Percentiles rank a stretch among this genome's conserved stretches.
These are phyloP conservation scores for Mellivora capensis DNA, from an alignment of 2,113 vertebrate species.

Conservation along the genomic window DNA sequence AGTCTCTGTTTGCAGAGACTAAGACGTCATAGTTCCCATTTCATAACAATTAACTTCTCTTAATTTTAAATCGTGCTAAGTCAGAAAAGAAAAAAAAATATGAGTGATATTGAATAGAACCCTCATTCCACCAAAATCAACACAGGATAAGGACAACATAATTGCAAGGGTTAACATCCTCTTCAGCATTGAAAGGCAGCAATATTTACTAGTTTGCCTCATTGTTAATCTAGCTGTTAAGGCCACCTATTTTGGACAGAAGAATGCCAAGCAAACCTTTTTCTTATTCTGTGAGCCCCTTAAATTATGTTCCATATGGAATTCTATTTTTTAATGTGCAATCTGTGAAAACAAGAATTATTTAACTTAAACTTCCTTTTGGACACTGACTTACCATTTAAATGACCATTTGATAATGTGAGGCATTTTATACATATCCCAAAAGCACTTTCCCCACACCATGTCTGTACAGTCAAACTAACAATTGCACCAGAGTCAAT, in stretches of 20 bases:
- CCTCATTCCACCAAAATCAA: neutral
- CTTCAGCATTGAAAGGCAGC: neutral
- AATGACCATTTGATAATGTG: neutral
- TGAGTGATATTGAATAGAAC: neutral
- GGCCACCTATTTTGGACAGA: neutral
- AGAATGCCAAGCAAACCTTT: neutral
- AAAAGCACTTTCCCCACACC: neutral
- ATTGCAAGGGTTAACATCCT: neutral
- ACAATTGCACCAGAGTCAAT: neutral
- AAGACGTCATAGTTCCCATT: neutral
- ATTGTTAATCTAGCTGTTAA: neutral
- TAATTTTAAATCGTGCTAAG: neutral
- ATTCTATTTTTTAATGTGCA: neutral
- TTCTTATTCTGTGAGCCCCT: neutral
- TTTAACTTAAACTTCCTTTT: constrained; percentile 4
- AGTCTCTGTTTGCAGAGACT: neutral
- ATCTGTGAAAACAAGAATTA: neutral
- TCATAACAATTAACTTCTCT: neutral
- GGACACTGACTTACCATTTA: neutral
- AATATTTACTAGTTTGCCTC: neutral
- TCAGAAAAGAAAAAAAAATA: neutral
- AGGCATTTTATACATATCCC: neutral
- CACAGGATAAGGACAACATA: neutral
- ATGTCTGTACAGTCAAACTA: neutral
- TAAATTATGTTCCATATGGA: neutral